A percentile compares a stretch with the other conserved stretches of the same genome.
Conservation (phyloP, 2,888 invertebrate species). For the Plemyria rubiginata region DNA sequence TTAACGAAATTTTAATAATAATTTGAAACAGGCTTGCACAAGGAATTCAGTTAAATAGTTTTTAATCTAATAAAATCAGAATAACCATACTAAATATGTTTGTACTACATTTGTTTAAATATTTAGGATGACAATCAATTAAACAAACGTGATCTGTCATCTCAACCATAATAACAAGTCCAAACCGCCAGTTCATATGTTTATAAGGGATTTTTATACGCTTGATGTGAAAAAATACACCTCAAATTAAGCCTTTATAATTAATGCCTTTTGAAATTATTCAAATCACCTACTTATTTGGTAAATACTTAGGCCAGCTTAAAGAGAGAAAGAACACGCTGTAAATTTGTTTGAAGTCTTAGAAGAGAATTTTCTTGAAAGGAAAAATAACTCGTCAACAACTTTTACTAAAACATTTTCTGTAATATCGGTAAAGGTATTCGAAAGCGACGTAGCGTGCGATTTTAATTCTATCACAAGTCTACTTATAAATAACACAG, state of each 20-base stretch:
- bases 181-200: too few species aligned
- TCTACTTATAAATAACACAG: conserved; percentile 79
- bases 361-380: conserved; percentile 70
- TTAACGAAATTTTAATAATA: conserved; percentile 23
- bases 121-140: not conserved
- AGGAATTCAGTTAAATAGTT: conserved; percentile 2
- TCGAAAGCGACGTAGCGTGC: conserved; percentile 73
- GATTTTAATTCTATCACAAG: conserved; percentile 82
- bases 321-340: conserved; percentile 48
- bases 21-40: conserved; percentile 5
- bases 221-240: conserved; percentile 1
- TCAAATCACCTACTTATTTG: conserved; percentile 51
- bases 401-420: conserved; percentile 74
- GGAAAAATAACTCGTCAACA: conserved; percentile 70
- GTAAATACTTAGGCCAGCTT: conserved; percentile 55
- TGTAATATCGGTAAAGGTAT: conserved; percentile 60
- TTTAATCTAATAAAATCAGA: conserved; percentile 1
- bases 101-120: not conserved
- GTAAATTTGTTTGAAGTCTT: conserved; percentile 74
- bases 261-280: conserved; percentile 23
- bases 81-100: not conserved
- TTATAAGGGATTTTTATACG: not conserved
- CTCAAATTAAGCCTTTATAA: conserved; percentile 6
- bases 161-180: too few species aligned
- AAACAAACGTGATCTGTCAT: too few species aligned